Base-by-base conservation (phyloP, 2,113 vertebrate species). In the Lamprotornis superbus region DNA sequence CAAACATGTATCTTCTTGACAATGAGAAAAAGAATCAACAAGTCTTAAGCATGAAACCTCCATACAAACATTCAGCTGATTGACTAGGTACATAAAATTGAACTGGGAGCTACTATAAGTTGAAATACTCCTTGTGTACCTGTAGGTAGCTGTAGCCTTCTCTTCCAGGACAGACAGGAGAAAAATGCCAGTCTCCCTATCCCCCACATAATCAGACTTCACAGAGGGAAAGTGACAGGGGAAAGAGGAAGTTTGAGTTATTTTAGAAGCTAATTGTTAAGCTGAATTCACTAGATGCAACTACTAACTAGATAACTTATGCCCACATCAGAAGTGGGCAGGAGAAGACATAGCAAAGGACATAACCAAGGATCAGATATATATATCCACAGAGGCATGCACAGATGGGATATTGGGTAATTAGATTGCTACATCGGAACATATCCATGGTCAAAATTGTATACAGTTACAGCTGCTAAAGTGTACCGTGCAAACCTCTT, bases 341-440 rank as follows among this genome's bases (percentile, higher is more conserved):
- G 40, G 53, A 81, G 16, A 75, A 4, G 6, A 39, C 9, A 16
- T 3, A 83, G 19, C 7, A 68, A 60, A 82, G 53, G 20, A 53
- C 39, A 39, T 2, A 68, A 65, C 7, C 12, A 90, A 83, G 49
- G 50, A 10, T 20, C 5, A 11, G 12, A 25, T 42, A 14, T 28
- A 57, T 2, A 0, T 25, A 27, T 21, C 22, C 40, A 33, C 6
- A 44, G 30, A 65, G 6, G 10, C 8, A 44, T 4, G 6, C 22
- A 23, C 24, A 40, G 21, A n/a, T 42, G n/a, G 12, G 12, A 60
- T 75, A 73, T 2, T 70, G 35, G 35, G 12, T 53, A 70, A 69
- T 33, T 35, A 53, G 19, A 50, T 2, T 31, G 20, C 20, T 47
- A 47, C 17, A 22, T 1, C 69, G 40, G 35, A 68, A 47, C 18